phyloP scores from a whole-genome alignment of 2,797 vertebrate species.

The Distichodus sexfasciatus region DNA sequence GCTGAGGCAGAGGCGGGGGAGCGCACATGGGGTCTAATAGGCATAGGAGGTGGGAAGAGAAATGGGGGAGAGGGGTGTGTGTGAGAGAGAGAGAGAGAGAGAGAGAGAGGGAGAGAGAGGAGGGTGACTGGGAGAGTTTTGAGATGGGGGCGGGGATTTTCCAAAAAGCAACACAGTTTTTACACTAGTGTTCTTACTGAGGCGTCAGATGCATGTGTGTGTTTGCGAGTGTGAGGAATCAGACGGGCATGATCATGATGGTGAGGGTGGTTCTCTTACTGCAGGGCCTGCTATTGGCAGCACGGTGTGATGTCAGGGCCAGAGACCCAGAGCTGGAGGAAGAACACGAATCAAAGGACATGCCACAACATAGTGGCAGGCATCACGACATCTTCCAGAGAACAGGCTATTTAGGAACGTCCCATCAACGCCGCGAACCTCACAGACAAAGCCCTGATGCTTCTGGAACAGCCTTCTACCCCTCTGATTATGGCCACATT shows the following conservation, averaged over 20 bases:
- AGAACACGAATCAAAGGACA: conserved; percentile 6
- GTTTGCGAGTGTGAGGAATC: background rate
- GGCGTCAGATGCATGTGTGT: conserved; percentile 25
- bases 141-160: conserved; percentile 50
- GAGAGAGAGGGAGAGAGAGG: conserved; percentile 7
- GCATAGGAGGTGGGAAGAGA: conserved; percentile 47
- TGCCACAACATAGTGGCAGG: conserved; percentile 12
- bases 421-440: background rate
- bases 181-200: conserved; percentile 48
- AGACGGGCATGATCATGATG: conserved; percentile 53
- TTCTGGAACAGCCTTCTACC: conserved; percentile 12
- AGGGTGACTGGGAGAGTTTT: conserved; percentile 27
- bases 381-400: background rate
- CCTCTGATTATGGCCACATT: background rate
- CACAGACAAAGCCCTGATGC: background rate
- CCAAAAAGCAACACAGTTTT: conserved; percentile 48
- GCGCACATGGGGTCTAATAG: background rate
- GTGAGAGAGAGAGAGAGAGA: background rate
- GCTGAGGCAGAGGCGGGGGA: conserved; percentile 15
- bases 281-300: conserved; percentile 64
- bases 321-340: conserved; percentile 62
- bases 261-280: conserved; percentile 60
- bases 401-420: conserved; percentile 24
- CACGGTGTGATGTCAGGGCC: conserved; percentile 64
- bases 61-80: background rate